Base-by-base conservation (phyloP, 1,140 invertebrate genomes). In the Lepidurus arcticus region DNA sequence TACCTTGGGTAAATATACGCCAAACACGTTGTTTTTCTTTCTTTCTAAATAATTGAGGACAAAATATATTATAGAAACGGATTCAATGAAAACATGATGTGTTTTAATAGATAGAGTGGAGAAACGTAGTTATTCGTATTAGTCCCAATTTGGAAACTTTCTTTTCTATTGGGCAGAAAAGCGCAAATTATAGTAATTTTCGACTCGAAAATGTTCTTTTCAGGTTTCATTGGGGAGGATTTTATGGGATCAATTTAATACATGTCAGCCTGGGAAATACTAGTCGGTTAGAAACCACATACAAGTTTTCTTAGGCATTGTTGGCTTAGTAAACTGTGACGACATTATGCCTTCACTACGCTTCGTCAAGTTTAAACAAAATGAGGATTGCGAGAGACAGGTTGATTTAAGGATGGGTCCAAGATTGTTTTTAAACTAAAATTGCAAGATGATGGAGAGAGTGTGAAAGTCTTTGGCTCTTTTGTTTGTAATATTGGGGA, bases 1-100 rank as follows among this genome's bases (percentile, higher is more conserved):
- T 73, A 92, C 93, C n/a, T 85, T 92, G 80, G 93, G 93, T 90
- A 85, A 89, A 90, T 90, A 82, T 34, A 10, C 73, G 65, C 78
- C 10, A 24, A 21, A n/a, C 21, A 16, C 53, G n/a, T 21, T 65
- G 53, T 65, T 65, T 47, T 11, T 47, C 34, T 7, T 16, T 47
- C 45, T 47, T 47, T 47, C 10, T 11, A 47, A 21, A 7, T 21
- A n/a, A 65, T 16, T 34, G 34, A 34, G 34, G 34, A 34, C 34
- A 34, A 2, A 34, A 34, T 34, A 34, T 34, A 4, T 34, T 34
- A 34, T 4, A 34, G 34, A 34, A 34, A 34, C 34, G 34, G 34
- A 34, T 34, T 34, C 34, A 2, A 34, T 34, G 34, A 34, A 34
- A 34, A 34, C 34, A 34, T 34, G 2, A 34, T 34, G 34, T 34